These are phyloP conservation scores for Montipora efflorescens DNA, from an alignment of 64 coral and sea anemone genomes.

Conservation along the genomic window DNA sequence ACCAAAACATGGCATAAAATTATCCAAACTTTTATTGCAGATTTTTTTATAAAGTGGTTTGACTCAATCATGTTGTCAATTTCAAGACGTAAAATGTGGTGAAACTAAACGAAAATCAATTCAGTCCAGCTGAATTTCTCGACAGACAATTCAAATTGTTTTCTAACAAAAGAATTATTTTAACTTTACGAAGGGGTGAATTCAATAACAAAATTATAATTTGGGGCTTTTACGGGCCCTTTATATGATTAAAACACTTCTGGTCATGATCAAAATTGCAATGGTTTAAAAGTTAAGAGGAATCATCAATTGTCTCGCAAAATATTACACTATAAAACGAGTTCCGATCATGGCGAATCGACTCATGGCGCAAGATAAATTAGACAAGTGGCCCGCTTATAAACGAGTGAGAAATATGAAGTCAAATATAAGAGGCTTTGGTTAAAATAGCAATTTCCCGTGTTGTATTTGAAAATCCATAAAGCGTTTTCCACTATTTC, in stretches of 20 bases:
- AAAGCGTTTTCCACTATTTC: not conserved
- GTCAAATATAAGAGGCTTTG: slow-evolving; percentile 3
- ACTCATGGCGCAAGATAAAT: too few relatives aligned
- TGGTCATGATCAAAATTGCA: slow-evolving; percentile 1
- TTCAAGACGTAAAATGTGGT: slow-evolving; percentile 21
- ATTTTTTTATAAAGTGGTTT: not conserved
- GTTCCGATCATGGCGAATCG: not conserved
- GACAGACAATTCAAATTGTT: not conserved
- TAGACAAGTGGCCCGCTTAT: not conserved
- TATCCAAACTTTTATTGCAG: slow-evolving; percentile 29
- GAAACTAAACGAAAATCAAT: not conserved
- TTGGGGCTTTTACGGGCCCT: not conserved
- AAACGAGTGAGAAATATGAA: not conserved
- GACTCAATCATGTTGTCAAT: not conserved
- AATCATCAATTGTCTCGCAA: slow-evolving; percentile 1
- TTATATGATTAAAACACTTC: not conserved
- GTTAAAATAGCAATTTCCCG: not conserved
- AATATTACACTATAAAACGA: slow-evolving; percentile 18
- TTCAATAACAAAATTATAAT: slow-evolving; percentile 1
- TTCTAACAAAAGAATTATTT: not conserved
- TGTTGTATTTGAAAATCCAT: not conserved
- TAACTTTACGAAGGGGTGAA: slow-evolving; percentile 22
- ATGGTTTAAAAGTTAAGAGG: not conserved
- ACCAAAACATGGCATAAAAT: slow-evolving; percentile 14
- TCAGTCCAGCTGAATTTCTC: slow-evolving; percentile 43